A percentile compares a stretch with the other conserved stretches of the same genome.
Conservation (phyloP, 2,888 invertebrate species). For the Tetranychus piercei region DNA sequence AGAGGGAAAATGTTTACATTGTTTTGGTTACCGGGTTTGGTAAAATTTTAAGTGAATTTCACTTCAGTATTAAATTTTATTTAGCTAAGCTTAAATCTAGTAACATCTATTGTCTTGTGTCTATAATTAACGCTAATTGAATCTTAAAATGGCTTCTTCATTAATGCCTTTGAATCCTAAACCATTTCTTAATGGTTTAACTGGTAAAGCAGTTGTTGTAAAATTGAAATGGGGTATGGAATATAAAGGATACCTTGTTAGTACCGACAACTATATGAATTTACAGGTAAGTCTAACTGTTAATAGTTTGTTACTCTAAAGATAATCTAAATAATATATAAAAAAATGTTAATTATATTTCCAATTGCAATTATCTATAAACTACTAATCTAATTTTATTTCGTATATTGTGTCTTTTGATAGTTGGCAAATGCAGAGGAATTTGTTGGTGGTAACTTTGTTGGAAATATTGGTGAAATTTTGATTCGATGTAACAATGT, state of each 20-base stretch:
- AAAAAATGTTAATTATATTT: too few species aligned
- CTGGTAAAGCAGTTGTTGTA: conserved; percentile 90
- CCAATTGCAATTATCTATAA: too few species aligned
- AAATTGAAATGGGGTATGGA: conserved; percentile 99
- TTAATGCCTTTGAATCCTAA: conserved; percentile 91
- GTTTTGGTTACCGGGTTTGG: too few species aligned
- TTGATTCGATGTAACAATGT: conserved; percentile 82
- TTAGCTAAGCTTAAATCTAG: too few species aligned
- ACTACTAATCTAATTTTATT: too few species aligned
- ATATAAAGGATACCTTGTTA: conserved; percentile 92
- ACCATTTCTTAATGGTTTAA: conserved; percentile 91
- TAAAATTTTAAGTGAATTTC: too few species aligned
- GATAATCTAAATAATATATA: too few species aligned
- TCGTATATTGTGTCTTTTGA: not conserved
- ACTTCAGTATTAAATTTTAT: too few species aligned
- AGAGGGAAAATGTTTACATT: too few species aligned
- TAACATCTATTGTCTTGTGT: too few species aligned
- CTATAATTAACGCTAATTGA: too few species aligned
- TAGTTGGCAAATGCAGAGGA: conserved; percentile 92
- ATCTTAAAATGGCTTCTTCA: not conserved
- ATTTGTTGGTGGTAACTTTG: conserved; percentile 72
- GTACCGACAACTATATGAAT: conserved; percentile 98
- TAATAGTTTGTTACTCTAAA: too few species aligned
- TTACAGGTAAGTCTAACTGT: conserved; percentile 43
- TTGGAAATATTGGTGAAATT: conserved; percentile 90